A percentile compares a stretch with the other conserved stretches of the same genome.
These are phyloP conservation scores for Chiridota heheva DNA, from an alignment of 35 echinoderm and acorn worm species.

Conservation along the genomic window DNA sequence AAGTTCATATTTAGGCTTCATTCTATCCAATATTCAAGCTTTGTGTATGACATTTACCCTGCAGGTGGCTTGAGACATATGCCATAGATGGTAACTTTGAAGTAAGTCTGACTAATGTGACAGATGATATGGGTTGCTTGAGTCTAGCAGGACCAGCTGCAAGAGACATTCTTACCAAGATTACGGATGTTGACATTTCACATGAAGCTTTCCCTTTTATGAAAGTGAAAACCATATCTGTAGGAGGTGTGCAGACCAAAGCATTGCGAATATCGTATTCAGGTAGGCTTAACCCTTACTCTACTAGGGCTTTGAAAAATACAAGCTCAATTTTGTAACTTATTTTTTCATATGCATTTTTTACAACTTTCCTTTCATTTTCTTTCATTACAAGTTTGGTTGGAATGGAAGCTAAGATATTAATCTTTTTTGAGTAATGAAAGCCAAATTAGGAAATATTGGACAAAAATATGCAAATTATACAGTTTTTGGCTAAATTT, in stretches of 20 bases:
- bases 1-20: too few relatives aligned
- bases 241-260: constrained; percentile 59
- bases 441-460: too few relatives aligned
- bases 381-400: too few relatives aligned
- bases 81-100: constrained; percentile 61
- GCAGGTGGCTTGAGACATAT: constrained; percentile 83
- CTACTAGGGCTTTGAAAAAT: too few relatives aligned
- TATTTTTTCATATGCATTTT: too few relatives aligned
- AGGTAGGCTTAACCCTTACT: constrained; percentile 55
- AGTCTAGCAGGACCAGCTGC: constrained; percentile 79
- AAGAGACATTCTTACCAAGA: constrained; percentile 59
- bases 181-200: constrained; percentile 67
- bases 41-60: neutral
- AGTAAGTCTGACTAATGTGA: constrained; percentile 65
- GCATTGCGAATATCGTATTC: constrained; percentile 92
- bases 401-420: too few relatives aligned
- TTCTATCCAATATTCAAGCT: too few relatives aligned
- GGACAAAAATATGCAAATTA: too few relatives aligned
- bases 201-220: constrained; percentile 76
- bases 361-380: too few relatives aligned
- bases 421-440: too few relatives aligned
- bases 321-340: neutral
- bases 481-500: too few relatives aligned
- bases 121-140: constrained; percentile 66
- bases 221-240: constrained; percentile 42